Conservation (phyloP, 2,113 vertebrate genomes). For the Brachirus orientalis region DNA sequence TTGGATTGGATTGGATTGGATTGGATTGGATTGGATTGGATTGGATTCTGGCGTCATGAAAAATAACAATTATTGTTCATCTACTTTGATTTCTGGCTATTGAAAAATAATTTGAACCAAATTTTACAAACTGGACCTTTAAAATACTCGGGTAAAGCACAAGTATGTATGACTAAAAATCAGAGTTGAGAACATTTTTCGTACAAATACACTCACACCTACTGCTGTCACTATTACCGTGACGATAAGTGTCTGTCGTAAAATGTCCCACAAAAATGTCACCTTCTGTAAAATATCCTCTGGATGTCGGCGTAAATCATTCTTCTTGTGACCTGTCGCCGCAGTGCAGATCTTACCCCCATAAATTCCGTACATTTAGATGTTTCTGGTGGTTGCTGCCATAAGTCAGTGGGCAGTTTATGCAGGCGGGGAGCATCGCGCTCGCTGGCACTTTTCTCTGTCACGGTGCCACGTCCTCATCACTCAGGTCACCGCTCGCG, state of each 20-base stretch:
- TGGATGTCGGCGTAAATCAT: slow-evolving; percentile 48
- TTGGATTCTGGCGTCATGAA: too few species aligned
- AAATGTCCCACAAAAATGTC: slow-evolving; percentile 29
- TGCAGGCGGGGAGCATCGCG: neutral
- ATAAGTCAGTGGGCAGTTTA: slow-evolving; percentile 30
- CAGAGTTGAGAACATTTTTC: neutral
- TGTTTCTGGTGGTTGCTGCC: neutral
- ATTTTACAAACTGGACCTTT: too few species aligned
- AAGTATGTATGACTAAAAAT: too few species aligned
- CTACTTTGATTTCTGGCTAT: too few species aligned
- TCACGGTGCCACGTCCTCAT: slow-evolving; percentile 38
- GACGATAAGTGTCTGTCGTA: slow-evolving; percentile 3
- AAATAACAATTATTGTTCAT: too few species aligned
- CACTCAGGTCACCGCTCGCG: slow-evolving; percentile 40
- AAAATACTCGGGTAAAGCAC: too few species aligned
- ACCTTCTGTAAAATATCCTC: slow-evolving; percentile 21
- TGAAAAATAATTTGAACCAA: neutral
- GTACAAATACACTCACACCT: neutral
- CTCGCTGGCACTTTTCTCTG: slow-evolving; percentile 31
- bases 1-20: too few species aligned
- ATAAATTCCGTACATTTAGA: slow-evolving; percentile 21
- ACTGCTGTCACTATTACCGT: neutral
- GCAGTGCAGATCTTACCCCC: slow-evolving; percentile 24
- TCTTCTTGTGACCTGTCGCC: slow-evolving; percentile 47
- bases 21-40: too few species aligned